A percentile compares a stretch with the other conserved stretches of the same genome.
These are phyloP conservation scores for Mayetiola destructor DNA, from an alignment of 2,888 invertebrate species.

Conservation along the genomic window DNA sequence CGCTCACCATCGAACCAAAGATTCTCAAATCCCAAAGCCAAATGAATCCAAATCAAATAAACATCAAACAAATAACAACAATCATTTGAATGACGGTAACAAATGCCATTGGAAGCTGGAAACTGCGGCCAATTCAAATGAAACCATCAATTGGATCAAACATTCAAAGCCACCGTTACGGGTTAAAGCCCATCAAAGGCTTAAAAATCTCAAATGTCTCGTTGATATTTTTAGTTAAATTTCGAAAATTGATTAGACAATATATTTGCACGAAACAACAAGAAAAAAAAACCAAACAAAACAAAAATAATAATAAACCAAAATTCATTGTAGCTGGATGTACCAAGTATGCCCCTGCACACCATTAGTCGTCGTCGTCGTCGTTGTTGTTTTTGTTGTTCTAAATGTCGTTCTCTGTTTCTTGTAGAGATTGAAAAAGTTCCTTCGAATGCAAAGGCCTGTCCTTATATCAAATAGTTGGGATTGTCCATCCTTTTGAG, in stretches of 20 bases:
- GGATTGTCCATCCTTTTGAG: no score
- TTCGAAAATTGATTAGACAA: no score
- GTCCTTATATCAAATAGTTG: no score
- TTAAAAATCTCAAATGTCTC: slow-evolving; percentile 2
- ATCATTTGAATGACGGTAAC: neutral
- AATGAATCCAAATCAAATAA: slow-evolving; percentile 1
- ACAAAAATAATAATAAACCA: neutral
- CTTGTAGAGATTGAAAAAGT: no score
- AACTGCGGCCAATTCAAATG: slow-evolving; percentile 2
- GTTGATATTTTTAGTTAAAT: slow-evolving; percentile 8
- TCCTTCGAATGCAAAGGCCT: no score
- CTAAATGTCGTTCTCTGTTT: no score
- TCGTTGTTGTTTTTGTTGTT: no score
- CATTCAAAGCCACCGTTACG: slow-evolving; percentile 9
- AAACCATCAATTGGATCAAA: neutral
- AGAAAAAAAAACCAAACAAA: neutral
- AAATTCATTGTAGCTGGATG: no score
- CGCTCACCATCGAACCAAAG: no score
- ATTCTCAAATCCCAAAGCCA: no score
- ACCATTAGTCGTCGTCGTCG: no score
- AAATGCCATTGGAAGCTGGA: neutral
- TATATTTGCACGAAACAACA: neutral
- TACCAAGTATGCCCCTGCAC: no score
- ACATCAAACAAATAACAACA: slow-evolving; percentile 2
- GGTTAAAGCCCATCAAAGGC: neutral